A percentile compares a stretch with the other conserved stretches of the same genome.
Conservation (phyloP, 2,113 vertebrate genomes). For the Solea senegalensis region DNA sequence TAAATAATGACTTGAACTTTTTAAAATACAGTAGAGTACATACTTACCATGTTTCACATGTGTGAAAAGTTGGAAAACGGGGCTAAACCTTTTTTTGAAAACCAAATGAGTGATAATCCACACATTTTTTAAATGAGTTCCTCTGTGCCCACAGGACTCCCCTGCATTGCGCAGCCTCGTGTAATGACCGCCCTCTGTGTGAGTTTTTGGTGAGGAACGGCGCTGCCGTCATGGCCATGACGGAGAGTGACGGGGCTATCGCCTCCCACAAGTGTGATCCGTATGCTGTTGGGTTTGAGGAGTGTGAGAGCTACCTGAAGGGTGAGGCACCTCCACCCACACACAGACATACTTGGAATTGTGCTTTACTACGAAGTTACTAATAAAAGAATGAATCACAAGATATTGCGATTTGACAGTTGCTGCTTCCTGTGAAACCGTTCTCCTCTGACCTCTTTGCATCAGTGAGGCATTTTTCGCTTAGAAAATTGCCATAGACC, state of each 20-base stretch:
- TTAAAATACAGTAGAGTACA: too few relatives aligned
- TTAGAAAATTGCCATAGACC: too few relatives aligned
- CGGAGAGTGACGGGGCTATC: conserved; percentile 85
- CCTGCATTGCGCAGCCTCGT: conserved; percentile 89
- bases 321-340: conserved; percentile 71
- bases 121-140: not conserved
- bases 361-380: not conserved
- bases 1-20: conserved; percentile 58
- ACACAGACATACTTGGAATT: not conserved
- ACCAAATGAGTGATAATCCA: too few relatives aligned
- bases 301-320: conserved; percentile 87
- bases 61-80: too few relatives aligned
- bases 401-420: not conserved
- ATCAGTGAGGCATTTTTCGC: too few relatives aligned
- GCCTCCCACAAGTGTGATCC: conserved; percentile 92
- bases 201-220: conserved; percentile 88
- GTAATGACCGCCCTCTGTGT: conserved; percentile 88
- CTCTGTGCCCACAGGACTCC: conserved; percentile 83
- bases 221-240: conserved; percentile 87
- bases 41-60: too few relatives aligned
- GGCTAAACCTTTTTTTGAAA: too few relatives aligned
- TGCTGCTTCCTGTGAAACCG: too few relatives aligned
- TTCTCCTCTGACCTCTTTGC: too few relatives aligned
- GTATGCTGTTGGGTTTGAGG: conserved; percentile 83
- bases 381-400: conserved; percentile 7